These are phyloP conservation scores for Helicolenus hilgendorfi DNA, from an alignment of 2,797 vertebrate species.

Conservation along the genomic window DNA sequence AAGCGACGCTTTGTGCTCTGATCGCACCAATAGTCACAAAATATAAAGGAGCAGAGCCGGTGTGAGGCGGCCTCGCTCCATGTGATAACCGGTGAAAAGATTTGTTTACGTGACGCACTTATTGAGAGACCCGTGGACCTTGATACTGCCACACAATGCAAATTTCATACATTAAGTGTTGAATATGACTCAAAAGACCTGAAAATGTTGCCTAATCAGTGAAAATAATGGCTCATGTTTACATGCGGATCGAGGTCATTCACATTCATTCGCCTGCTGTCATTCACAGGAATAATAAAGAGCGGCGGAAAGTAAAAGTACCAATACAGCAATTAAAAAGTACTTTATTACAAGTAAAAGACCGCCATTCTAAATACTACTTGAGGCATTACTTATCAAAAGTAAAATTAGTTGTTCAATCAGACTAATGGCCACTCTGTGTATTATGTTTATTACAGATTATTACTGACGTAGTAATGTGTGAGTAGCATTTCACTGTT, in stretches of 20 bases:
- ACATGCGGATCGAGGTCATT: background rate
- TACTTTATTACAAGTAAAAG: background rate
- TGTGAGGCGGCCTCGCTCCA: background rate
- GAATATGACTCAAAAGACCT: background rate
- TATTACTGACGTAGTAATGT: background rate
- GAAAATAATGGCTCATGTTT: background rate
- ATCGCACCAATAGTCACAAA: background rate
- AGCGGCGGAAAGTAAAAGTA: background rate
- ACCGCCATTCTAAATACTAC: background rate
- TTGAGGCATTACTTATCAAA: too few relatives aligned
- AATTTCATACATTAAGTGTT: background rate
- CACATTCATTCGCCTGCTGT: background rate
- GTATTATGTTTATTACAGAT: too few relatives aligned
- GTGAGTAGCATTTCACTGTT: background rate
- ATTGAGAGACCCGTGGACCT: background rate
- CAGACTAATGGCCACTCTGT: too few relatives aligned
- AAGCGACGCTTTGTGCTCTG: background rate
- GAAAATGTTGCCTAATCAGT: background rate
- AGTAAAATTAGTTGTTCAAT: too few relatives aligned
- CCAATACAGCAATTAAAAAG: too few relatives aligned
- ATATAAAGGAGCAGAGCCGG: background rate
- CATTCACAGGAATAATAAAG: background rate
- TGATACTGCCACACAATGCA: background rate
- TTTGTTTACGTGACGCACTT: background rate
- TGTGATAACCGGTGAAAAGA: background rate